Percentiles rank a stretch among this genome's conserved stretches.
Conservation (phyloP, 2,113 vertebrate genomes). For the Heptranchias perlo region DNA sequence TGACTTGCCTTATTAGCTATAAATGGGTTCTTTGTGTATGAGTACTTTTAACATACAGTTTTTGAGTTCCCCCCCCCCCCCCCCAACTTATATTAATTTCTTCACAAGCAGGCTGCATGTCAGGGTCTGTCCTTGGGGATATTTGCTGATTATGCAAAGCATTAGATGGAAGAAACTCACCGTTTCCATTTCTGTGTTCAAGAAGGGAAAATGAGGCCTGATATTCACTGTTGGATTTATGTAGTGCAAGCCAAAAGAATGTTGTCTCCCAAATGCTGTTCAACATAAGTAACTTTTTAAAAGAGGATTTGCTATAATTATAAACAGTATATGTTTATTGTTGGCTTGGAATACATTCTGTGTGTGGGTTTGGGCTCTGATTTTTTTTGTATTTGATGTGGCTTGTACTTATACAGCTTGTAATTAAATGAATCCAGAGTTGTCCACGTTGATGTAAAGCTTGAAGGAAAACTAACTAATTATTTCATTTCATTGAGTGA, state of each 20-base stretch:
- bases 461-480: constrained; percentile 14
- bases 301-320: background rate
- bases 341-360: background rate
- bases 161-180: background rate
- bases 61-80: too few relatives aligned
- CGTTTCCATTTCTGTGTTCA: background rate
- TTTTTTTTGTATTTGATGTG: background rate
- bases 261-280: background rate
- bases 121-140: background rate
- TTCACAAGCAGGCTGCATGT: background rate
- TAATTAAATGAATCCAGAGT: background rate
- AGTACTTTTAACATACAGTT: background rate
- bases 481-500: background rate
- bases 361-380: background rate
- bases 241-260: background rate
- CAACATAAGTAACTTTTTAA: background rate
- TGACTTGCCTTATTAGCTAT: background rate
- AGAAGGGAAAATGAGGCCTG: background rate
- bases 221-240: background rate
- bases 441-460: background rate
- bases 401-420: background rate
- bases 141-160: background rate
- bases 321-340: background rate
- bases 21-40: background rate
- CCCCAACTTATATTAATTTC: background rate